Evolutionary conservation across 2,888 invertebrate genomes (phyloP), one percentile per base, ranked within the genome.

Genomic region (Loripinus fragilis): DNA sequence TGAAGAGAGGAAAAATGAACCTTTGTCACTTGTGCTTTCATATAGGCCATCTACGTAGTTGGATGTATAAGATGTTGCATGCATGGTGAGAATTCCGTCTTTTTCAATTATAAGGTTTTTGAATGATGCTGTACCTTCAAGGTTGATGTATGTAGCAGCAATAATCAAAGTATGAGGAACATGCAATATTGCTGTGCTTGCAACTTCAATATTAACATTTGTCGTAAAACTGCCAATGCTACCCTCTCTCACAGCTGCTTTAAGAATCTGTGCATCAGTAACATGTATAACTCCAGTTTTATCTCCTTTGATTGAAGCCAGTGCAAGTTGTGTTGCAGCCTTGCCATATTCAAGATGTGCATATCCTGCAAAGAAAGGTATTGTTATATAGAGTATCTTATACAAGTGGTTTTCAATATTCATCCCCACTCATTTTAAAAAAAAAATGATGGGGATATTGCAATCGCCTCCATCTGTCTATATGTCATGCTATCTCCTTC

Each of bases 51-150:
- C 66, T 33, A 74, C 78, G 71, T 84, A 89, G 1, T 72, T 77
- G 0, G 84, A 87, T 2, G 89, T 89, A 48, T 81, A 84, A 1
- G 90, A 87, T 60, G 89, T 86, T 0, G 65, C 50, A 20, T 85
- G 75, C 17, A 88, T 78, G 33, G 72, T 69, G 1, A 90, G 80
- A 3, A 66, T 68, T 7, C 86, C 89, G 25, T 81, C 81, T 45
- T 85, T 74, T 76, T 90, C 88, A 17, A 89, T 76, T 20, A 86
- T 76, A 8, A 90, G 74, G 50, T 87, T 83, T 42, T 86, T 88
- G 73, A 89, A 88, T 3, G 90, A 89, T 23, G 88, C 87, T 38
- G 79, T 80, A 10, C 90, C 90, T 15, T 74, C 78, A 7, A 89
- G 76, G 12, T 84, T 77, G 1, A 90, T 35, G 0, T 74, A 78